Percentiles rank a stretch among this genome's conserved stretches.
phyloP scores from a whole-genome alignment of 1,140 invertebrate species.

The Triops cancriformis region DNA sequence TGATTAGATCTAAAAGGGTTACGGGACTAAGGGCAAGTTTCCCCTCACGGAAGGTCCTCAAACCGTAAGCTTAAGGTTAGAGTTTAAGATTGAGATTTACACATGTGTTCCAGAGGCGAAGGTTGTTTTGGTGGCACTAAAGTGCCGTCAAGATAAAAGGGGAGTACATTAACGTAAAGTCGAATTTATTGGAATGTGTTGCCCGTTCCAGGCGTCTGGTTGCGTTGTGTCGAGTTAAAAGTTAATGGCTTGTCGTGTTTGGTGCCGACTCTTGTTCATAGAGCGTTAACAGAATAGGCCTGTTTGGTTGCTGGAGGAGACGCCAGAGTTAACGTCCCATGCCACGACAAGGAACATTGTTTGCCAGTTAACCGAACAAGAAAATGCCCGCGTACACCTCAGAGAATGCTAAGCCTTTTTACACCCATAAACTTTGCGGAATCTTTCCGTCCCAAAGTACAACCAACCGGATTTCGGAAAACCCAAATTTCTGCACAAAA shows the following conservation, averaged over 20 bases:
- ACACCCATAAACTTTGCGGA: background rate
- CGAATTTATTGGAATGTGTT: slow-evolving; percentile 11
- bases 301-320: background rate
- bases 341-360: background rate
- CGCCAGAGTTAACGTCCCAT: background rate
- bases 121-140: background rate
- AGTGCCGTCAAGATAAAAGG: background rate
- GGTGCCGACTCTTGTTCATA: background rate
- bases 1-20: background rate
- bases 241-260: background rate
- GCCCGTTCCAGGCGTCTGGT: background rate
- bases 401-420: background rate
- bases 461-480: no score
- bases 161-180: background rate
- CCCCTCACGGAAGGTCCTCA: background rate
- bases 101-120: background rate
- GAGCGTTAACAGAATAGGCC: background rate
- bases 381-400: background rate
- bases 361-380: slow-evolving; percentile 9
- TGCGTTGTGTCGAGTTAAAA: background rate
- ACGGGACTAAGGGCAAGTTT: background rate
- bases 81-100: background rate
- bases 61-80: background rate
- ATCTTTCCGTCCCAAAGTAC: background rate
- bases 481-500: no score